These are phyloP conservation scores for Platycercus adscitus DNA, from an alignment of 2,113 vertebrate species.

Conservation along the genomic window DNA sequence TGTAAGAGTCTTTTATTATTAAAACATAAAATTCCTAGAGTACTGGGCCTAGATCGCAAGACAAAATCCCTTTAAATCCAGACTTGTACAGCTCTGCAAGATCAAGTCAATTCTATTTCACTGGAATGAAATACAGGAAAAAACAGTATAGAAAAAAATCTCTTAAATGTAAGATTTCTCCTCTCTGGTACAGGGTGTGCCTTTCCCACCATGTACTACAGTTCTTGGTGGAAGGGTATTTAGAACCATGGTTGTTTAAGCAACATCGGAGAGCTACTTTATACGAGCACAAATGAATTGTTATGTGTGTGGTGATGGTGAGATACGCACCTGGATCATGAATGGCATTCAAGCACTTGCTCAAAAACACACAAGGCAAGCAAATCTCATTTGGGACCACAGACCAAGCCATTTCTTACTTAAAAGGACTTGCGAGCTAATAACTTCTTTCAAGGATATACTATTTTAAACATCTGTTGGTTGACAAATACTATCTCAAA, in stretches of 20 bases:
- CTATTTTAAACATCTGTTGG: conserved; percentile 64
- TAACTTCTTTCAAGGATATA: conserved; percentile 75
- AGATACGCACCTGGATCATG: not conserved
- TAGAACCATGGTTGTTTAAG: not conserved
- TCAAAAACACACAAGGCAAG: conserved; percentile 39
- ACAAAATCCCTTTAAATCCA: conserved; percentile 6
- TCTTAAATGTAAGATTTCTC: not conserved
- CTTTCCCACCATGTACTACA: not conserved
- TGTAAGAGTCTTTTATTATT: conserved; percentile 9
- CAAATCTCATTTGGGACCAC: conserved; percentile 51
- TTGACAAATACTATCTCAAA: conserved; percentile 60
- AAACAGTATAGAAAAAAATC: conserved; percentile 55
- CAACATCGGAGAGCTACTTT: not conserved
- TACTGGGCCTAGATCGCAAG: not conserved
- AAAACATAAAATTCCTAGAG: conserved; percentile 23
- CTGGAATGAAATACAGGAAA: conserved; percentile 38
- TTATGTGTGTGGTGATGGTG: not conserved
- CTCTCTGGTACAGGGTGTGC: not conserved
- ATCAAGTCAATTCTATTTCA: not conserved
- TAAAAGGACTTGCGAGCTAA: conserved; percentile 60
- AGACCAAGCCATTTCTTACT: conserved; percentile 47
- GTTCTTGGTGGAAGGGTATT: not conserved
- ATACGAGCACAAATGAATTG: not conserved
- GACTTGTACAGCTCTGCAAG: conserved; percentile 1
- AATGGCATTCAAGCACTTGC: conserved; percentile 21